These are phyloP conservation scores for Sinohyriopsis cumingii DNA, from an alignment of 2,888 invertebrate species.

Conservation along the genomic window DNA sequence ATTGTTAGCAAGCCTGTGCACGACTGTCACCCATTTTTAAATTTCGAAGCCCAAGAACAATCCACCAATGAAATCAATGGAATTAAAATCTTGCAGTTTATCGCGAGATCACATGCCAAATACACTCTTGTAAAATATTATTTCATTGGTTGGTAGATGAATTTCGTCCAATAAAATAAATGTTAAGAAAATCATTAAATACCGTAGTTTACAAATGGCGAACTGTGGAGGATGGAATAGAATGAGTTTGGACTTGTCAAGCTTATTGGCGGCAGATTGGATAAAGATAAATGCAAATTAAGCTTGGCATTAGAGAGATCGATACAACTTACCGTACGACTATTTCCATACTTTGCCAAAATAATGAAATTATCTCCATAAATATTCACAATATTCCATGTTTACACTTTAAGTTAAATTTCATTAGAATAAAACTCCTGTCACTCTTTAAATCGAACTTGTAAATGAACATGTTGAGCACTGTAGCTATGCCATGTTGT, in stretches of 20 bases:
- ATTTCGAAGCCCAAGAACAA: conserved; percentile 44
- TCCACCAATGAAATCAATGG: conserved; percentile 42
- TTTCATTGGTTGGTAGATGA: conserved; percentile 28
- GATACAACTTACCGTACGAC: background rate
- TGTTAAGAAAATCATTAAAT: conserved; percentile 12
- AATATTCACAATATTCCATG: too few species aligned
- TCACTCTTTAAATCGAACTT: too few species aligned
- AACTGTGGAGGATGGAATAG: conserved; percentile 7
- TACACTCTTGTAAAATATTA: conserved; percentile 5
- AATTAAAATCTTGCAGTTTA: conserved; percentile 27
- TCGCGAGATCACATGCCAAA: conserved; percentile 3
- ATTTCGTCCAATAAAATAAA: conserved; percentile 27
- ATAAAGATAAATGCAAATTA: conserved; percentile 2
- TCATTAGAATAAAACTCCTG: too few species aligned
- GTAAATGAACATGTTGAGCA: too few species aligned
- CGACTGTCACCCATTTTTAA: conserved; percentile 51
- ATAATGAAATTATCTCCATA: background rate
- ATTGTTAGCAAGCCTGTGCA: conserved; percentile 38
- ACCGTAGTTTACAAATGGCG: conserved; percentile 40
- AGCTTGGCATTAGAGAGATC: background rate
- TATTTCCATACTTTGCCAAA: background rate
- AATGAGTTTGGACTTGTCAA: conserved; percentile 41
- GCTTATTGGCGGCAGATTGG: conserved; percentile 17
- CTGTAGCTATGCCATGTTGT: background rate
- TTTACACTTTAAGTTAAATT: too few species aligned